A percentile compares a stretch with the other conserved stretches of the same genome.
Conservation (phyloP, 2,888 invertebrate genomes). For the Tridacna crocea region DNA sequence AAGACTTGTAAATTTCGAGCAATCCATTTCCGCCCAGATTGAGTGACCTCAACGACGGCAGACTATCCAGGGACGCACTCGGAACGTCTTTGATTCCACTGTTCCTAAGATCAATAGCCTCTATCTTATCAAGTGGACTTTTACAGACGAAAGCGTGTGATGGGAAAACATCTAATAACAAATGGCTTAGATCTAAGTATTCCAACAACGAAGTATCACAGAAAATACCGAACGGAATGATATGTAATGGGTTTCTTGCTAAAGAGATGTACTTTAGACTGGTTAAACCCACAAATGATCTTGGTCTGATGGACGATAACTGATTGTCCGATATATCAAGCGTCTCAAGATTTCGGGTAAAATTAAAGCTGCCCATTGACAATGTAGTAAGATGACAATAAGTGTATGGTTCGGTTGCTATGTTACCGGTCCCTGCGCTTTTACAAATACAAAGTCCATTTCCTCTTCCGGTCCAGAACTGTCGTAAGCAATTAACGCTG, state of each 20-base stretch:
- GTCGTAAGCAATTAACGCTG: conserved; percentile 43
- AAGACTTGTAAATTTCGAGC: conserved; percentile 33
- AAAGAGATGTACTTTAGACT: conserved; percentile 47
- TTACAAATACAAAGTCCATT: conserved; percentile 32
- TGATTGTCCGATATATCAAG: conserved; percentile 51
- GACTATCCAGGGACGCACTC: conserved; percentile 32
- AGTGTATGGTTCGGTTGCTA: conserved; percentile 10
- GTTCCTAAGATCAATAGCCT: conserved; percentile 34
- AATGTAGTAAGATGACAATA: conserved; percentile 37
- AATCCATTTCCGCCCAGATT: conserved; percentile 38
- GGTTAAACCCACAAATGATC: conserved; percentile 31
- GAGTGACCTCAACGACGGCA: conserved; percentile 31
- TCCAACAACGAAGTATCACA: conserved; percentile 36
- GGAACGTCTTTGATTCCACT: conserved; percentile 38
- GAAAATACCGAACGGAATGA: conserved; percentile 41
- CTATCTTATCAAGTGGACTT: conserved; percentile 25
- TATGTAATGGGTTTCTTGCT: neutral
- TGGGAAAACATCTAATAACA: conserved; percentile 34
- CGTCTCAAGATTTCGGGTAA: conserved; percentile 34
- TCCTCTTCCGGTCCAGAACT: neutral
- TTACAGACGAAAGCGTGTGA: conserved; percentile 46
- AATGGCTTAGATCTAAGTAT: conserved; percentile 34
- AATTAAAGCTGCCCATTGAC: conserved; percentile 15
- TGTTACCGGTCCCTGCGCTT: conserved; percentile 2
- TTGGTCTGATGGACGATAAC: conserved; percentile 19